Percentiles rank a stretch among this genome's conserved stretches.
Evolutionary conservation across 35 echinoderm and acorn worm species (phyloP).

Genomic region (Hemicentrotus pulcherrimus): DNA sequence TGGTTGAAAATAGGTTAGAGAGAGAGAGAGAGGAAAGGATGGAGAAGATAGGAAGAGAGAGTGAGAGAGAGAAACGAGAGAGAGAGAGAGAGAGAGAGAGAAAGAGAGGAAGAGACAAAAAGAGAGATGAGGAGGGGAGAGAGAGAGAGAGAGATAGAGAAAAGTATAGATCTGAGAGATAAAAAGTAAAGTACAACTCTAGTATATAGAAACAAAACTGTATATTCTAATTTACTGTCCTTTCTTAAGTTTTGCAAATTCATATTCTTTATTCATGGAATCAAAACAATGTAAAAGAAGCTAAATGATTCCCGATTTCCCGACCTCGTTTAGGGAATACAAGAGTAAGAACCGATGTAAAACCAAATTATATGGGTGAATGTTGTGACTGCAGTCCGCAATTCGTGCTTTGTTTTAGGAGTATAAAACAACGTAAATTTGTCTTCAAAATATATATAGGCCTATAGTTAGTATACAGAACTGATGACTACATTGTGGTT

Average conservation of each 20-base stretch:
- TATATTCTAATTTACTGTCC: not conserved
- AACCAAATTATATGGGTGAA: too few relatives aligned
- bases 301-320: too few relatives aligned
- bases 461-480: too few relatives aligned
- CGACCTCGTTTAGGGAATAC: too few relatives aligned
- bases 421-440: too few relatives aligned
- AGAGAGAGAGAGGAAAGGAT: not conserved
- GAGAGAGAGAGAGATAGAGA: not conserved
- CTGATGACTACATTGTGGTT: too few relatives aligned
- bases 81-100: not conserved
- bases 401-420: too few relatives aligned
- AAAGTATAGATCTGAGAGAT: not conserved
- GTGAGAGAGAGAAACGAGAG: not conserved
- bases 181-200: not conserved
- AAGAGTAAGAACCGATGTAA: too few relatives aligned
- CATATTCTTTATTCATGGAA: not conserved
- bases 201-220: not conserved
- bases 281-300: too few relatives aligned
- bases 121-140: not conserved
- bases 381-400: too few relatives aligned
- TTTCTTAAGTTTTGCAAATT: not conserved
- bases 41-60: not conserved
- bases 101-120: not conserved
- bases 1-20: not conserved
- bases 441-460: too few relatives aligned